Evolutionary conservation across 2,113 vertebrate genomes (phyloP).

Genomic region (Sturnira hondurensis): DNA sequence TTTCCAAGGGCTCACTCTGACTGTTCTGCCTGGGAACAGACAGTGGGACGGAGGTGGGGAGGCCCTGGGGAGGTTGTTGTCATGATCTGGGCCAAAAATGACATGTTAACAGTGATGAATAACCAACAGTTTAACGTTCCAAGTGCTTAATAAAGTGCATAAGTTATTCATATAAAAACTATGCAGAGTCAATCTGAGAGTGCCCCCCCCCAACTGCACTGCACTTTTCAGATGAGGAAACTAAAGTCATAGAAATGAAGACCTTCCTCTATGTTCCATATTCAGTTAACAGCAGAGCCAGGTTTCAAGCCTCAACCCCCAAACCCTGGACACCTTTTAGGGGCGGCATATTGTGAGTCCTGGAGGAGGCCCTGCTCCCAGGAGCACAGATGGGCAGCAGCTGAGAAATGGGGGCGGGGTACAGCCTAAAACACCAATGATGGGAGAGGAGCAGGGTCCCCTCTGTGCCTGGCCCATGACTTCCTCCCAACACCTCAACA

Average conservation of each 20-base stretch:
- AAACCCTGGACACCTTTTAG: neutral
- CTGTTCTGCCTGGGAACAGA: too few relatives aligned
- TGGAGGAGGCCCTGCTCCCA: neutral
- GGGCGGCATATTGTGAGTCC: rapidly evolving
- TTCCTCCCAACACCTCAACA: neutral
- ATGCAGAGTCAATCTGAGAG: neutral
- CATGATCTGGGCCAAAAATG: neutral
- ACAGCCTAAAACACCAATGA: neutral
- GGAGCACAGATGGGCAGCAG: too few relatives aligned
- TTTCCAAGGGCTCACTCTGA: neutral
- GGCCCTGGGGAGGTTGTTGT: neutral
- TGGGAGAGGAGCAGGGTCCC: too few relatives aligned
- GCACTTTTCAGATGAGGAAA: neutral
- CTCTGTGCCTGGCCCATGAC: neutral
- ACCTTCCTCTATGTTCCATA: neutral
- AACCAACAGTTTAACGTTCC: neutral
- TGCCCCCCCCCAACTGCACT: rapidly evolving
- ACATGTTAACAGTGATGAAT: neutral
- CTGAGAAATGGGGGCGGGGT: too few relatives aligned
- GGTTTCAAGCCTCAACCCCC: neutral
- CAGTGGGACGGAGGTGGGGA: rapidly evolving
- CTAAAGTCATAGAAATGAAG: neutral
- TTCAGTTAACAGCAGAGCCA: neutral
- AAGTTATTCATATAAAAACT: neutral
- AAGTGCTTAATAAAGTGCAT: neutral